Percentiles rank a stretch among this genome's conserved stretches.
Evolutionary conservation across 2,113 vertebrate species (phyloP).

Genomic region (Marmota monax): DNA sequence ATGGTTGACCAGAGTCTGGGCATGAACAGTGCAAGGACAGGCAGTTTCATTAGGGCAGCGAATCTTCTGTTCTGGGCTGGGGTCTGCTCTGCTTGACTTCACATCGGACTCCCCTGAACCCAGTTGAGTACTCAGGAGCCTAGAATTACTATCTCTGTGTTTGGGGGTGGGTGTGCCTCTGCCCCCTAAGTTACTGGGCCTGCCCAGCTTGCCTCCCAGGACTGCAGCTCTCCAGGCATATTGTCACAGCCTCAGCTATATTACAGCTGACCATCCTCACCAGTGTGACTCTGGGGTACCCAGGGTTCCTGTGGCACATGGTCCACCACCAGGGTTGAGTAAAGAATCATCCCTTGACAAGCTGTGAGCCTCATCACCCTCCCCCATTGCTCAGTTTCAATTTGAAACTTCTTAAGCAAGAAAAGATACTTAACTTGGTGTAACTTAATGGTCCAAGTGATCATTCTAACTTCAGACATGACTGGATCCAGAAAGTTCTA

Average conservation of each 20-base stretch:
- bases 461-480: not conserved
- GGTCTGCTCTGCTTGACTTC: not conserved
- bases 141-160: not conserved
- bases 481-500: not conserved
- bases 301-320: not conserved
- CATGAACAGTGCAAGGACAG: not conserved
- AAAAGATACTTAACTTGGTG: not conserved
- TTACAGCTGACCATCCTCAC: not conserved
- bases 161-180: not conserved
- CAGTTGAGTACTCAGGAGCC: not conserved
- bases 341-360: not conserved
- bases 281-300: not conserved
- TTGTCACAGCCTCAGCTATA: not conserved
- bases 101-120: not conserved
- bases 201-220: not conserved
- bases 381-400: not conserved
- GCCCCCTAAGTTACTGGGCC: not conserved
- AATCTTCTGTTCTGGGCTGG: not conserved
- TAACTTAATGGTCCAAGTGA: not conserved
- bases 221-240: not conserved
- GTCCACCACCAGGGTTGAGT: not conserved
- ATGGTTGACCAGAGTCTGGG: not conserved
- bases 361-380: not conserved
- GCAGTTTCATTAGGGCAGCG: fast-evolving
- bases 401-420: not conserved